Conservation (phyloP, 2,113 vertebrate species). For the Xenopus borealis region DNA sequence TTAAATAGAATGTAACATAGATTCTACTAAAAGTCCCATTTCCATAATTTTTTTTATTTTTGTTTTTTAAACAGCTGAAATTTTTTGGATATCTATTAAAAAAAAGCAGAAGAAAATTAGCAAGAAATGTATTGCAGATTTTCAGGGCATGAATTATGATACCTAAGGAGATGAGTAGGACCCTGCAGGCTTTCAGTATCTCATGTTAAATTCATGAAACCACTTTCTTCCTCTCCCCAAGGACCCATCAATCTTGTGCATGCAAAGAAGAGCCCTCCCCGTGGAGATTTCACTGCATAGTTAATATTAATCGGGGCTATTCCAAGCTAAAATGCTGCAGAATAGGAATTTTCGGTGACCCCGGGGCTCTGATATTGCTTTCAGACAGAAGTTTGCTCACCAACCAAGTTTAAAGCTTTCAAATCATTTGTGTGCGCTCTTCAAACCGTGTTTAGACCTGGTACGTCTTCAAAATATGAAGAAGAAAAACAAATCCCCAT, state of each 20-base stretch:
- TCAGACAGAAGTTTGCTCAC: background rate
- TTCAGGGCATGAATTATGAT: slow-evolving; percentile 54
- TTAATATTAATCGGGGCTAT: slow-evolving; percentile 57
- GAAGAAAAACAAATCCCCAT: slow-evolving; percentile 39
- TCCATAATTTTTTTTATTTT: no score
- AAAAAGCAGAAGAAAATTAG: slow-evolving; percentile 44
- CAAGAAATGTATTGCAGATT: slow-evolving; percentile 39
- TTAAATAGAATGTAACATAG: no score
- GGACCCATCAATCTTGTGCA: slow-evolving; percentile 57
- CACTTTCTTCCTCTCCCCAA: slow-evolving; percentile 51
- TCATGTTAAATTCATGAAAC: slow-evolving; percentile 64
- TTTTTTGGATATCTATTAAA: background rate
- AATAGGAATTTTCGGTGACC: slow-evolving; percentile 59
- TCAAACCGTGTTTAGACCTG: background rate
- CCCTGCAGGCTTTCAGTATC: slow-evolving; percentile 53
- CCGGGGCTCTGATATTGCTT: slow-evolving; percentile 52
- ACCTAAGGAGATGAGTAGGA: slow-evolving; percentile 53
- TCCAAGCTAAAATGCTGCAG: slow-evolving; percentile 45
- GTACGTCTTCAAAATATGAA: slow-evolving; percentile 43
- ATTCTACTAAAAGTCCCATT: no score
- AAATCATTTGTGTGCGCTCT: slow-evolving; percentile 26
- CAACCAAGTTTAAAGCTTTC: slow-evolving; percentile 51
- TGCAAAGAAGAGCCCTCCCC: slow-evolving; percentile 56
- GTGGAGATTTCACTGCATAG: slow-evolving; percentile 52
- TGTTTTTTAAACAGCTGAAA: no score